These are phyloP conservation scores for Hypolimnas misippus DNA, from an alignment of 2,888 invertebrate species.

Conservation along the genomic window DNA sequence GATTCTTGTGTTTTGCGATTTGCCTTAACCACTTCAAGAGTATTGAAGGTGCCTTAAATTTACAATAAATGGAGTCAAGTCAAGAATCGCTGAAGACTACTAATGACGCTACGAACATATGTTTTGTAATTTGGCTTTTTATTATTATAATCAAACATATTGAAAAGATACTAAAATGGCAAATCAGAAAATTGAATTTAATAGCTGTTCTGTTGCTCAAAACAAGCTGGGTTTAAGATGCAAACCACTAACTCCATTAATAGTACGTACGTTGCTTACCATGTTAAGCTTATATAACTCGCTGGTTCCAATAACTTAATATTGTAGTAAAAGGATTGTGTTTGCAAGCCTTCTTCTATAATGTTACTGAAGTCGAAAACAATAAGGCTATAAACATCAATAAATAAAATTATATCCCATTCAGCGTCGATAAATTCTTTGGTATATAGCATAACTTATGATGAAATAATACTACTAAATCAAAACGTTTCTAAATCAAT, in stretches of 20 bases:
- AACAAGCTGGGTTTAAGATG: slow-evolving; percentile 10
- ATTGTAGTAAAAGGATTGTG: slow-evolving; percentile 33
- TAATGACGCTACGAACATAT: no score
- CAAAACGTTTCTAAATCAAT: slow-evolving; percentile 2
- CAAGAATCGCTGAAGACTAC: background rate
- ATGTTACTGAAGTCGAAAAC: slow-evolving; percentile 17
- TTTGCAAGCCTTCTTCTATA: slow-evolving; percentile 26
- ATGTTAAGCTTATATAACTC: slow-evolving; percentile 30
- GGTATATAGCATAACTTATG: background rate
- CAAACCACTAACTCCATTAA: slow-evolving; percentile 29
- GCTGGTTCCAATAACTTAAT: slow-evolving; percentile 32
- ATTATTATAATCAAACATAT: background rate
- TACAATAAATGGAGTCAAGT: background rate
- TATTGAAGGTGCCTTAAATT: background rate
- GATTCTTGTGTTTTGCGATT: slow-evolving; percentile 39
- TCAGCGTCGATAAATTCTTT: background rate
- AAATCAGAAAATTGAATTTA: no score
- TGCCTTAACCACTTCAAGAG: background rate
- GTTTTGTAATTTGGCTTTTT: background rate
- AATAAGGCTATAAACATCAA: slow-evolving; percentile 17
- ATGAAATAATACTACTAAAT: background rate
- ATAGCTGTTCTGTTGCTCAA: slow-evolving; percentile 9
- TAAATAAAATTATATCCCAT: slow-evolving; percentile 9
- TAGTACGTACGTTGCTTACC: slow-evolving; percentile 7
- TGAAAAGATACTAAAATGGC: background rate